Evolutionary conservation across 2,797 vertebrate genomes (phyloP).

Genomic region (Enteromius unitaeniatus): DNA sequence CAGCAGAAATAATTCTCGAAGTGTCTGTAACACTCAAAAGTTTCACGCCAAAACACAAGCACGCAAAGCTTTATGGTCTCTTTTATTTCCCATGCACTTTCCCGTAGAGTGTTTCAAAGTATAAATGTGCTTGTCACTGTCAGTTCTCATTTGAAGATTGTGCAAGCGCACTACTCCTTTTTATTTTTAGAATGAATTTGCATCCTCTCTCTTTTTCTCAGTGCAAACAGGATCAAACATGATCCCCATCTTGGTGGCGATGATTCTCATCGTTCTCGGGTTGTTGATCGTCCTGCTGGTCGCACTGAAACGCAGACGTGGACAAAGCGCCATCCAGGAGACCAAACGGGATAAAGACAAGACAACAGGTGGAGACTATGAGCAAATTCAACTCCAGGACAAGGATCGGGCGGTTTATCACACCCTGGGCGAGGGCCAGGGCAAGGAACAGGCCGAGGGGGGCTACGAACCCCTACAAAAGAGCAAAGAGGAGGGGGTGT

Average conservation of each 20-base stretch:
- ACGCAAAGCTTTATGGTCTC: neutral
- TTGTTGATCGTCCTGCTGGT: neutral
- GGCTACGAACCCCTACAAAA: slow-evolving; percentile 5
- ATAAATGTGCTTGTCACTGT: neutral
- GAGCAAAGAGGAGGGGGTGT: neutral
- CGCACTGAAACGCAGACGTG: neutral
- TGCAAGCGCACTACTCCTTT: neutral
- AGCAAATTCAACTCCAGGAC: slow-evolving; percentile 9
- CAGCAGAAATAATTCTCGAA: neutral
- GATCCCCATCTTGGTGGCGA: neutral
- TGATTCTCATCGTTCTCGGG: neutral
- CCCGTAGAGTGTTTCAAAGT: neutral
- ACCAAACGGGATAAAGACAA: neutral
- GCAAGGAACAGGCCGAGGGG: neutral
- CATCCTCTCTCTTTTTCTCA: neutral
- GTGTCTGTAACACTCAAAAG: neutral
- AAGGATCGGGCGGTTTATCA: slow-evolving; percentile 7
- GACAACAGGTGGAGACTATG: slow-evolving; percentile 9
- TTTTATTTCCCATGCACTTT: neutral
- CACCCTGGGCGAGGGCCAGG: neutral
- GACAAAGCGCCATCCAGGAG: neutral
- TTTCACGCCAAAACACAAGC: neutral
- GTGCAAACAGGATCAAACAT: rapidly evolving
- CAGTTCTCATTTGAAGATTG: neutral
- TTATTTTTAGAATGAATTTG: neutral